Conservation (phyloP, 1,140 invertebrate genomes). For the Yoshiicerus persimilis region DNA sequence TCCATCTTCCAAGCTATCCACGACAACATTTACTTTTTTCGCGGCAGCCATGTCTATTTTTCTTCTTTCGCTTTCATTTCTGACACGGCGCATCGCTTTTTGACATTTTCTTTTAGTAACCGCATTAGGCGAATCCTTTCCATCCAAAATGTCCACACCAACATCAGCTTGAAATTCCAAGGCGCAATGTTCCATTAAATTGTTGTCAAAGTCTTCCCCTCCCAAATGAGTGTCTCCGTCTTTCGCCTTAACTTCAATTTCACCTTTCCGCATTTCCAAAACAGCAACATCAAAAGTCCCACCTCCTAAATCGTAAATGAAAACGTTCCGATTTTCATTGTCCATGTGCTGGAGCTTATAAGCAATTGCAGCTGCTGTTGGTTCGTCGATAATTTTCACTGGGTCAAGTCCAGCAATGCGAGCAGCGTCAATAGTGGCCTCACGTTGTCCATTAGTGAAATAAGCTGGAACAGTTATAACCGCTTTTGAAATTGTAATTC, state of each 20-base stretch:
- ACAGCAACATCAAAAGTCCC: slow-evolving; percentile 77
- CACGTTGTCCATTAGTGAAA: slow-evolving; percentile 62
- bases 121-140: background rate
- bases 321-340: slow-evolving; percentile 62
- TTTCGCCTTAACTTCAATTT: slow-evolving; percentile 64
- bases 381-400: slow-evolving; percentile 62
- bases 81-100: slow-evolving; percentile 84
- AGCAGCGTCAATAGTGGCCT: slow-evolving; percentile 61
- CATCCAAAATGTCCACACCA: slow-evolving; percentile 73
- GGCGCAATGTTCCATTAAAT: slow-evolving; percentile 93
- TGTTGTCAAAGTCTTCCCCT: slow-evolving; percentile 96
- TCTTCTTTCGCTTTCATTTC: slow-evolving; percentile 94
- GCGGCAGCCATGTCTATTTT: slow-evolving; percentile 90
- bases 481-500: slow-evolving; percentile 54
- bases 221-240: slow-evolving; percentile 96
- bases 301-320: slow-evolving; percentile 63
- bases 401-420: slow-evolving; percentile 59
- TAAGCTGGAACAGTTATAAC: slow-evolving; percentile 66
- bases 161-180: slow-evolving; percentile 96
- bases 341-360: slow-evolving; percentile 63
- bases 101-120: slow-evolving; percentile 65
- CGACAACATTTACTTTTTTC: slow-evolving; percentile 84
- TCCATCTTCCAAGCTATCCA: slow-evolving; percentile 92
- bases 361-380: slow-evolving; percentile 62
- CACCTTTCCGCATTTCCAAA: slow-evolving; percentile 80